Conservation (phyloP, 2,797 vertebrate genomes). For the Scomberomorus guttatus region DNA sequence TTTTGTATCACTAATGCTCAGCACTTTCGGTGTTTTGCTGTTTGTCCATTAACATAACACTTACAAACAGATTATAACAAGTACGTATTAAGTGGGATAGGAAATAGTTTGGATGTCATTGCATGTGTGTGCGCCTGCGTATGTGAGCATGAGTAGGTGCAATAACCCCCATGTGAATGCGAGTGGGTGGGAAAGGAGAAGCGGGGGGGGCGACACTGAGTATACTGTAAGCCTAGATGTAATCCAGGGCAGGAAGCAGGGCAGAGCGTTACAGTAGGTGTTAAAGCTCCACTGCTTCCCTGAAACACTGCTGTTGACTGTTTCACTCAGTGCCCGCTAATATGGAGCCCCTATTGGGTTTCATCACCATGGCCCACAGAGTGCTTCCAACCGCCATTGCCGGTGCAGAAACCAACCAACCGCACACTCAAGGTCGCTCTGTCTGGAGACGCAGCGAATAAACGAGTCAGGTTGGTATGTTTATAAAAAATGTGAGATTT, state of each 20-base stretch:
- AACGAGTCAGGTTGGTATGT: constrained; percentile 2
- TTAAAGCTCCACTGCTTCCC: constrained; percentile 76
- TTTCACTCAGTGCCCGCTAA: constrained; percentile 81
- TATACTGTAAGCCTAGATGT: constrained; percentile 70
- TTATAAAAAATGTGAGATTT: constrained; percentile 35
- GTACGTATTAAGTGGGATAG: constrained; percentile 51
- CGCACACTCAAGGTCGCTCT: constrained; percentile 62
- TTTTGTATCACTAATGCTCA: constrained; percentile 44
- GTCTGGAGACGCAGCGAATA: constrained; percentile 18
- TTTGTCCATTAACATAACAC: constrained; percentile 64
- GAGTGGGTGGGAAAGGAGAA: constrained; percentile 59
- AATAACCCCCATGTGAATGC: constrained; percentile 40
- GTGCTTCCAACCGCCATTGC: constrained; percentile 43
- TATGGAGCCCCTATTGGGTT: constrained; percentile 74
- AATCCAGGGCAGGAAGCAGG: constrained; percentile 80
- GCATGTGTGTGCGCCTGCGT: neutral
- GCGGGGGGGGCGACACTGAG: constrained; percentile 11
- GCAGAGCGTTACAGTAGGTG: constrained; percentile 76
- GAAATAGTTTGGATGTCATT: constrained; percentile 45
- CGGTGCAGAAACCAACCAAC: constrained; percentile 47
- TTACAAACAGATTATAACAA: constrained; percentile 67
- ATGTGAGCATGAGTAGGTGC: constrained; percentile 35
- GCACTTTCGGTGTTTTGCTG: constrained; percentile 40
- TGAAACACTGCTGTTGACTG: constrained; percentile 80
- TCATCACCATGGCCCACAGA: constrained; percentile 43